Evolutionary conservation across 2,113 vertebrate genomes (phyloP).

Genomic region (Cynopterus brachyotis): DNA sequence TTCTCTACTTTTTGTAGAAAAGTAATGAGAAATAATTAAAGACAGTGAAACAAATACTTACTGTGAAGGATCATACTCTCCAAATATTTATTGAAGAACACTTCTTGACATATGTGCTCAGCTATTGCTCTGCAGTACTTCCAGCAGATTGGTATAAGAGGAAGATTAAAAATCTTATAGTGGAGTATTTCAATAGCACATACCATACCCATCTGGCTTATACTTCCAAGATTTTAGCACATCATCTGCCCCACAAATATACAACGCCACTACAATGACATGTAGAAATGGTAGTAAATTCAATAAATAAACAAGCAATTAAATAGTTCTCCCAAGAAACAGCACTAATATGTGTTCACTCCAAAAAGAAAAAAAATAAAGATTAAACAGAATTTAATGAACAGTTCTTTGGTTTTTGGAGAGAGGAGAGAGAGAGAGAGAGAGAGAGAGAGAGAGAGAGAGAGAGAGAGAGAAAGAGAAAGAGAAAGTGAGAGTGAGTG

Average conservation of each 20-base stretch:
- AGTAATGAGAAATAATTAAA: slow-evolving; percentile 42
- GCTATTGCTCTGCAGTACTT: not conserved
- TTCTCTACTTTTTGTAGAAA: not conserved
- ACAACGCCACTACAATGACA: not conserved
- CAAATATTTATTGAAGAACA: slow-evolving; percentile 37
- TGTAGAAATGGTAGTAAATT: not conserved
- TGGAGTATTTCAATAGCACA: not conserved
- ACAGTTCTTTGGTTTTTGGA: not conserved
- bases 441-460: too few relatives aligned
- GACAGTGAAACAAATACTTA: slow-evolving; percentile 24
- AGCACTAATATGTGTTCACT: not conserved
- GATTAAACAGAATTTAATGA: not conserved
- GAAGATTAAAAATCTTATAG: not conserved
- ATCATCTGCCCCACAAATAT: not conserved
- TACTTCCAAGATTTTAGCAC: not conserved
- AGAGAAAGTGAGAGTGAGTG: too few relatives aligned
- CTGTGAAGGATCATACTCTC: not conserved
- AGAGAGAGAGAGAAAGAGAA: too few relatives aligned
- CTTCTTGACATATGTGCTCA: not conserved
- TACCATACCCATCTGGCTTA: not conserved
- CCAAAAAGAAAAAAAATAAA: not conserved
- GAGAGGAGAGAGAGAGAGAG: too few relatives aligned
- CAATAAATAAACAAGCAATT: not conserved
- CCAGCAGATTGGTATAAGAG: not conserved
- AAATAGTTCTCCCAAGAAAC: not conserved